Percentiles rank a stretch among this genome's conserved stretches.
These are phyloP conservation scores for Campaea margaritaria DNA, from an alignment of 2,888 invertebrate species.

Conservation along the genomic window DNA sequence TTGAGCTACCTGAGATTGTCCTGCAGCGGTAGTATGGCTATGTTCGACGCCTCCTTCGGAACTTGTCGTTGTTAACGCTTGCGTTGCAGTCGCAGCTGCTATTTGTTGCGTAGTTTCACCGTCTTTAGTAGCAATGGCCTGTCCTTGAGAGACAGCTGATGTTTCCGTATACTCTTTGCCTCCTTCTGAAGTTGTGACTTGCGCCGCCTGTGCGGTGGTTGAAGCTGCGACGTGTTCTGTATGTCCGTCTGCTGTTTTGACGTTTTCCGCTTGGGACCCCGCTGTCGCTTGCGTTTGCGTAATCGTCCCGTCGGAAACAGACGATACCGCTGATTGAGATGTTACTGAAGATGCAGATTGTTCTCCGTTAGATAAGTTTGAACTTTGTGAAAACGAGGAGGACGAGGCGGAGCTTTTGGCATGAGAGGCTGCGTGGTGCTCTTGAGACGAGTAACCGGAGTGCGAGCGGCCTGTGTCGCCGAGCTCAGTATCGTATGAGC, in stretches of 20 bases:
- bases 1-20: constrained; percentile 5
- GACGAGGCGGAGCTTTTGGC: constrained; percentile 2
- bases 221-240: constrained; percentile 9
- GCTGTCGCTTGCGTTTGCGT: constrained; percentile 4
- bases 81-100: neutral
- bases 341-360: constrained; percentile 1
- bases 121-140: neutral
- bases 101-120: constrained; percentile 12
- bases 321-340: constrained; percentile 1
- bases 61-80: neutral
- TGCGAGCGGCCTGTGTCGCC: neutral
- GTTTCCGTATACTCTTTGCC: constrained; percentile 11
- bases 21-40: neutral
- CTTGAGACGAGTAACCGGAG: neutral
- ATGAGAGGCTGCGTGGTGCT: neutral
- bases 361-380: constrained; percentile 11
- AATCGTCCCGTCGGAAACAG: constrained; percentile 1
- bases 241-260: constrained; percentile 16
- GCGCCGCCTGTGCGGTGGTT: constrained; percentile 1
- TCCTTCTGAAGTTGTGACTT: constrained; percentile 13
- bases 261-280: constrained; percentile 1
- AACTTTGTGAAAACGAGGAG: constrained; percentile 9
- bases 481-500: too few relatives aligned
- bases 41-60: too few relatives aligned
- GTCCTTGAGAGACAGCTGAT: constrained; percentile 12